Base-by-base conservation (phyloP, 2,888 invertebrate species). In the Rotaria socialis region DNA sequence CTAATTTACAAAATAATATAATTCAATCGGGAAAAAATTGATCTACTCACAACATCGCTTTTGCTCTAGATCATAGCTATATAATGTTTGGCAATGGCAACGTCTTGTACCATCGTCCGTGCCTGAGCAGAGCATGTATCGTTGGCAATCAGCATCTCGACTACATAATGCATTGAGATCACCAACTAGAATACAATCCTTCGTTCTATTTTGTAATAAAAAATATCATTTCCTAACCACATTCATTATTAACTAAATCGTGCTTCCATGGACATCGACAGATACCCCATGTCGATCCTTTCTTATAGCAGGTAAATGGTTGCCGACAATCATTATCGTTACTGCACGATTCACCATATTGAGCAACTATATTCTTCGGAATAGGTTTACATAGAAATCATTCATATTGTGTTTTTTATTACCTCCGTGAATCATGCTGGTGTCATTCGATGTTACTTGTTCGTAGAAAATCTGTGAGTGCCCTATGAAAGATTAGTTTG, bases 241-340 rank as follows among this genome's bases (percentile, higher is more conserved):
- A 75, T 24, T 27, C 24, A 75, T 22, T 24, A 10, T 47, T 75
- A 1, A 47, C 14, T 16, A 75, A 75, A 75, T 75, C 75, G 47
- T 75, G 43, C 22, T 43, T 75, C 7, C 43, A 43, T 8, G 75
- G 75, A 47, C 75, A 75, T 47, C 75, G 75, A 75, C 75, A 75
- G 24, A 75, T 47, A 22, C 75, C 75, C 41, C 7, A 16, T 24
- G 47, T 8, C 11, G 19, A 22, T 22, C 43, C 7, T 43, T 75
- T 75, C 24, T 75, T 75, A n/a, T 43, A 8, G 24, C 75, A 75
- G 6, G 47, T 43, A 47, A 75, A 75, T 43, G 75, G 75, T 22
- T 8, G 24, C 14, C n/a, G 24, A 47, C 75, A 75, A 43, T 14
- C 75, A 14, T 27, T 47, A 16, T 75, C 75, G 11, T 41, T 75